Evolutionary conservation across 1,140 invertebrate species (phyloP).

Genomic region (Leptopilina clavipes): DNA sequence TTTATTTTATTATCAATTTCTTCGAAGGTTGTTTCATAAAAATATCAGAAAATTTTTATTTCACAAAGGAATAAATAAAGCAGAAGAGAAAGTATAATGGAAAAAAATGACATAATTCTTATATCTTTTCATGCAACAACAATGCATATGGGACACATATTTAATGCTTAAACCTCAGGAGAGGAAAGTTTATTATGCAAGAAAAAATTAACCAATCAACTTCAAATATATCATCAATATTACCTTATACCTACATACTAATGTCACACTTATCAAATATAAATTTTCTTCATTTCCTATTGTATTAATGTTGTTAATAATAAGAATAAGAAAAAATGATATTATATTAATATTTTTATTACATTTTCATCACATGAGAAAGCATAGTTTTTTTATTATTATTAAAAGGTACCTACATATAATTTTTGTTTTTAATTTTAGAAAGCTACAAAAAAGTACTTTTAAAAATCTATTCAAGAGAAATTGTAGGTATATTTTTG

Average conservation of each 20-base stretch:
- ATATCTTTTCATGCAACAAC: background rate
- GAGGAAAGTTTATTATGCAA: conserved; percentile 21
- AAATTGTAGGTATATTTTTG: too few relatives aligned
- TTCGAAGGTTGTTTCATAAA: background rate
- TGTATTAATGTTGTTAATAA: too few relatives aligned
- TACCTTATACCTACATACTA: background rate
- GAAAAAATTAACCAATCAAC: background rate
- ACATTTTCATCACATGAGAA: too few relatives aligned
- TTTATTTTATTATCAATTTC: background rate
- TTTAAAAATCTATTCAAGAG: too few relatives aligned
- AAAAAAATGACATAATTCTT: conserved; percentile 20
- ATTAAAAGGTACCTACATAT: too few relatives aligned
- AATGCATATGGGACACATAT: background rate
- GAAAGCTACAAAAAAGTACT: too few relatives aligned
- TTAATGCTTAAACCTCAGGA: conserved; percentile 1
- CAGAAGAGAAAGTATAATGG: conserved; percentile 18
- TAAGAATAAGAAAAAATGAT: too few relatives aligned
- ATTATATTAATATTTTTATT: too few relatives aligned
- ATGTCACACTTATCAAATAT: background rate
- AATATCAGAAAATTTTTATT: background rate
- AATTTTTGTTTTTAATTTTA: too few relatives aligned
- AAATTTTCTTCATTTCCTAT: too few relatives aligned
- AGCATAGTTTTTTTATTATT: too few relatives aligned
- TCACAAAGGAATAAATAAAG: background rate
- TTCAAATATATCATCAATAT: background rate